A percentile compares a stretch with the other conserved stretches of the same genome.
Evolutionary conservation across 2,888 invertebrate genomes (phyloP).

Genomic region (Mythimna pallens): DNA sequence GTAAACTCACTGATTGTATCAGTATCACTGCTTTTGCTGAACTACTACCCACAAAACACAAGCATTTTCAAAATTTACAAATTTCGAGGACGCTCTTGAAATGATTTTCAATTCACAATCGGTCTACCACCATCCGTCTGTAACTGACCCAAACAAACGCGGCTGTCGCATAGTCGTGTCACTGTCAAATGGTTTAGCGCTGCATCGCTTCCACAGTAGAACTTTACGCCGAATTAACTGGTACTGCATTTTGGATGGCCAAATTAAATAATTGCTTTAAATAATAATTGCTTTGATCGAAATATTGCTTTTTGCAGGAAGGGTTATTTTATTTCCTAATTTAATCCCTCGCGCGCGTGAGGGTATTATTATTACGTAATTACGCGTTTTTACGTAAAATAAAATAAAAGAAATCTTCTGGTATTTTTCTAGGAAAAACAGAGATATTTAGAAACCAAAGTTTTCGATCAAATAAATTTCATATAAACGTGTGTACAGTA

Average conservation of each 20-base stretch:
- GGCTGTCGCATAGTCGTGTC: slow-evolving; percentile 18
- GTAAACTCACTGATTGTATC: no score
- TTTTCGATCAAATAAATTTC: no score
- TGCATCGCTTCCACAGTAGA: slow-evolving; percentile 5
- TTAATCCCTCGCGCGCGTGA: no score
- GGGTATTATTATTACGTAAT: no score
- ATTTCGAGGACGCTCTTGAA: neutral
- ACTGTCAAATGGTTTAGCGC: slow-evolving; percentile 16
- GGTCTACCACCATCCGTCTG: slow-evolving; percentile 11
- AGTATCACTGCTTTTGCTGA: no score
- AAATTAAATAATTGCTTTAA: neutral
- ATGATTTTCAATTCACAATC: slow-evolving; percentile 37
- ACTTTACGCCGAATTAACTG: slow-evolving; percentile 10
- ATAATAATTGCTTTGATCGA: neutral
- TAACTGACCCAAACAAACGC: slow-evolving; percentile 26
- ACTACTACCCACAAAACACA: neutral
- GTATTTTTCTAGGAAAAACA: no score
- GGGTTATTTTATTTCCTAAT: no score
- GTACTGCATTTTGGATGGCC: neutral
- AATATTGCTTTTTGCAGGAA: neutral
- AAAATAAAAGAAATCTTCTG: no score
- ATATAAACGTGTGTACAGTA: no score
- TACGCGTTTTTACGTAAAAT: no score
- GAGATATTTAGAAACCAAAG: no score
- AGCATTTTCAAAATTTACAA: neutral